Evolutionary conservation across 1,140 invertebrate genomes (phyloP), one percentile per base, ranked within the genome.

Genomic region (Arion vulgaris): DNA sequence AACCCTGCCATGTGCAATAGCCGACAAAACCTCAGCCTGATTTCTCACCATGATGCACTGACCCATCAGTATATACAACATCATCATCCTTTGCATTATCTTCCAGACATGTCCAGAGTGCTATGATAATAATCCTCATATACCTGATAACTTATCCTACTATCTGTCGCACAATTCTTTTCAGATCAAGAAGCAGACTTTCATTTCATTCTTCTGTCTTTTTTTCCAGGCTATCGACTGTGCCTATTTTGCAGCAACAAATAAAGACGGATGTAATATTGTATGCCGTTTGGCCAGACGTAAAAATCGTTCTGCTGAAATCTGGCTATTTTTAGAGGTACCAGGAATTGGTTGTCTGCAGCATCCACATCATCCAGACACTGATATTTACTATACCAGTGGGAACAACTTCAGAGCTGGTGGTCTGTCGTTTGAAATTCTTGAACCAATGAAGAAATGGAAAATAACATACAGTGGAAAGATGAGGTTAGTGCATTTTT

Each of bases 401-500:
- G 86, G 81, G 0, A 86, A 86, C 13, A 86, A 84, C n/a, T 95
- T 94, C 93, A 91, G 90, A 38, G 93, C 93, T 11, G 93, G 90
- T 0, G 94, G 94, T 0, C 89, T 95, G n/a, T 94, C 93, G 79
- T 91, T 95, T 79, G 92, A 94, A 83, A 85, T 94, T 13, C 86
- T 94, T 26, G 93, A 95, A 83, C 90, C 93, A 0, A 91, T 93
- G 85, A 83, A 88, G 81, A 90, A 91, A 71, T 93, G 94, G 91
- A 93, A 94, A 85, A 91, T 95, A 32, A 87, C 93, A 57, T 95
- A 93, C 87, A 95, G 95, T 87, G 95, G 95, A 2, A 85, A 94
- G 4, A 86, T 95, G 11, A 93, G 91, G 83, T 92, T 32, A 82
- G 72, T 82, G 51, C 4, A 26, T 9, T 23, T 7, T 57, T 57